Evolutionary conservation across 2,797 vertebrate species (phyloP).

Genomic region (Platyrinchus mystaceus): DNA sequence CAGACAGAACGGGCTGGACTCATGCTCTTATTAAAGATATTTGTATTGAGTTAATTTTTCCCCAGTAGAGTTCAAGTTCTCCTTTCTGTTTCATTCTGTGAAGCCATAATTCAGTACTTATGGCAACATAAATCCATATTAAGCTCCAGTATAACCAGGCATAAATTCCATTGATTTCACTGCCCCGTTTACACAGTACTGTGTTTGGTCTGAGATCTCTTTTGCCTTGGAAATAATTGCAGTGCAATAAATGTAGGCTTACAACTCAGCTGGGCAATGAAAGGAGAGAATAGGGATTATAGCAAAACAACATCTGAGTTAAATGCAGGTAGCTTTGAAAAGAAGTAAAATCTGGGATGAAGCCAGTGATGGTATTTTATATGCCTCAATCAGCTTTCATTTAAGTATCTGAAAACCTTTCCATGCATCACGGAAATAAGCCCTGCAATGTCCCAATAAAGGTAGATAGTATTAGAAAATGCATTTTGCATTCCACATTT

Average conservation of each 20-base stretch:
- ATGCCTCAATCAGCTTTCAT: background rate
- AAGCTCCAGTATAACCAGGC: slow-evolving; percentile 53
- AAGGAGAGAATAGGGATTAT: slow-evolving; percentile 18
- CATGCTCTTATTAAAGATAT: slow-evolving; percentile 25
- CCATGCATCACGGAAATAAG: background rate
- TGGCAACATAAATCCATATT: slow-evolving; percentile 46
- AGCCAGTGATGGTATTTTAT: background rate
- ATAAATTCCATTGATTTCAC: slow-evolving; percentile 58
- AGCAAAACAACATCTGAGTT: background rate
- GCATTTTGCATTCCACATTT: background rate
- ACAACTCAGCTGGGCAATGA: slow-evolving; percentile 7
- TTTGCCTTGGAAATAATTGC: slow-evolving; percentile 45
- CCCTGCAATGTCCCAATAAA: background rate
- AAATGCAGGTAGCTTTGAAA: slow-evolving; percentile 6
- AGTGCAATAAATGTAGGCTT: slow-evolving; percentile 43
- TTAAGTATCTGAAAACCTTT: background rate
- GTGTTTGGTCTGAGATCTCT: slow-evolving; percentile 28
- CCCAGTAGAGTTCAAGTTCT: slow-evolving; percentile 58
- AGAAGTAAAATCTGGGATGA: background rate
- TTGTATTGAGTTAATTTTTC: slow-evolving; percentile 46
- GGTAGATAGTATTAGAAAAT: background rate
- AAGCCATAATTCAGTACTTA: slow-evolving; percentile 59
- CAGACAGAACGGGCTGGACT: slow-evolving; percentile 21
- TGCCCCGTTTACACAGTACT: background rate
- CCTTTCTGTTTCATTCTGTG: slow-evolving; percentile 47